Evolutionary conservation across 2,888 invertebrate species (phyloP).

Genomic region (Ochropleura plecta): DNA sequence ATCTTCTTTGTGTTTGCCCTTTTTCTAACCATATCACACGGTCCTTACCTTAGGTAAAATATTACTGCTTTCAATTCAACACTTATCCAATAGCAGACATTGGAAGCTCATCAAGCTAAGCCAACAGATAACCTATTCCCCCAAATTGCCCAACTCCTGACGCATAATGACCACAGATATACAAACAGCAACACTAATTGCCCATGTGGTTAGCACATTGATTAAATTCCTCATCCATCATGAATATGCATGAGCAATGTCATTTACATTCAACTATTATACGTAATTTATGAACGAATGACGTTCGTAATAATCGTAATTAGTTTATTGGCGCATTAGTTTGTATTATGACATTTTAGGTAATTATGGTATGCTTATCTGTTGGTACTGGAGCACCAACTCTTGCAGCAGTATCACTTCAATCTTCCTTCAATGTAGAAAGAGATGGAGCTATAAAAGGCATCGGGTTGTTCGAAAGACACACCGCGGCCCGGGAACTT

Average conservation of each 20-base stretch:
- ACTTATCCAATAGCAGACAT: conserved; percentile 1
- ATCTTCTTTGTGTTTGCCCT: neutral
- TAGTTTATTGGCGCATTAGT: conserved; percentile 51
- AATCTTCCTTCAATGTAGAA: too few relatives aligned
- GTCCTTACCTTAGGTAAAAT: neutral
- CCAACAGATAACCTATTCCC: conserved; percentile 33
- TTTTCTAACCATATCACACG: neutral
- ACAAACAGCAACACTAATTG: conserved; percentile 69
- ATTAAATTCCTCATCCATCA: conserved; percentile 76
- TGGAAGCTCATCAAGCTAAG: conserved; percentile 32
- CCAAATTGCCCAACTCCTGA: conserved; percentile 45
- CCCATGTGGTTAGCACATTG: conserved; percentile 71
- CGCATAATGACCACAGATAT: conserved; percentile 56
- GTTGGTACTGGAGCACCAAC: too few relatives aligned
- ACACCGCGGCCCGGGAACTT: too few relatives aligned
- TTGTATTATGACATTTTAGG: conserved; percentile 41
- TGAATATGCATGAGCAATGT: conserved; percentile 79
- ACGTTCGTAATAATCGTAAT: conserved; percentile 60
- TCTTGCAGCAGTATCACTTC: too few relatives aligned
- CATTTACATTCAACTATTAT: conserved; percentile 74
- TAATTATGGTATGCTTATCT: conserved; percentile 7
- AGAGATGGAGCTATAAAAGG: too few relatives aligned
- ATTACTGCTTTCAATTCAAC: neutral
- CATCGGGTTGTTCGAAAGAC: too few relatives aligned
- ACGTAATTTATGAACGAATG: conserved; percentile 67